Evolutionary conservation across 2,113 vertebrate genomes (phyloP).

Genomic region (Mola mola): DNA sequence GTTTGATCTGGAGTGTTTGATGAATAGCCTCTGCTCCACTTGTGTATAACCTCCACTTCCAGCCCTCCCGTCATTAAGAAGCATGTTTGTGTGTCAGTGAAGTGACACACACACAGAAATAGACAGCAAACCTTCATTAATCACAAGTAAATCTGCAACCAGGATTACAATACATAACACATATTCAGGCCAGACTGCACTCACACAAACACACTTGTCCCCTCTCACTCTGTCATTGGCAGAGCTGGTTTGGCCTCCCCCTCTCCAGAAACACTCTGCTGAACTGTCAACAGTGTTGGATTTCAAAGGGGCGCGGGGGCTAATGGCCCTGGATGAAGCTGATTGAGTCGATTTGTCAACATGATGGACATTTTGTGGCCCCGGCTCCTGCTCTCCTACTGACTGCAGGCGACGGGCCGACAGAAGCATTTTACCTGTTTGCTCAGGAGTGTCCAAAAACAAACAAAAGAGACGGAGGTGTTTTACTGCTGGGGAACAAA

Average conservation of each 20-base stretch:
- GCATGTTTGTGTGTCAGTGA: constrained; percentile 46
- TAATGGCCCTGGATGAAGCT: constrained; percentile 42
- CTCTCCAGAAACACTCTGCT: constrained; percentile 81
- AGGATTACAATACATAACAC: too few relatives aligned
- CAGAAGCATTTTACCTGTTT: not conserved
- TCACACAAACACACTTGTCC: constrained; percentile 22
- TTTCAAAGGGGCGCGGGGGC: constrained; percentile 66
- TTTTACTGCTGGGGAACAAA: too few relatives aligned
- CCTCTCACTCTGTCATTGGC: constrained; percentile 26
- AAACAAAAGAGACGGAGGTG: too few relatives aligned
- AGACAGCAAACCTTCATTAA: too few relatives aligned
- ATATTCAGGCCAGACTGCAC: too few relatives aligned
- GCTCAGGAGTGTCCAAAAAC: too few relatives aligned
- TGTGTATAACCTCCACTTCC: constrained; percentile 50
- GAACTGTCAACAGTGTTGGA: constrained; percentile 66
- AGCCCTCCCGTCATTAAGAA: constrained; percentile 37
- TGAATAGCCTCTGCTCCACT: constrained; percentile 48
- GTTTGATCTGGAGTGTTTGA: constrained; percentile 62
- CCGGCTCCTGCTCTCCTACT: constrained; percentile 32
- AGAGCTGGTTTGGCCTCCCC: constrained; percentile 52
- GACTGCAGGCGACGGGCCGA: constrained; percentile 29
- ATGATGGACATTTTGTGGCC: constrained; percentile 59
- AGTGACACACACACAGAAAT: too few relatives aligned
- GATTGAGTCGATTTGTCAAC: constrained; percentile 73
- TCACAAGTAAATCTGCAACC: too few relatives aligned